Percentiles rank a stretch among this genome's conserved stretches.
These are phyloP conservation scores for Manduca sexta DNA, from an alignment of 1,140 invertebrate genomes.

Conservation along the genomic window DNA sequence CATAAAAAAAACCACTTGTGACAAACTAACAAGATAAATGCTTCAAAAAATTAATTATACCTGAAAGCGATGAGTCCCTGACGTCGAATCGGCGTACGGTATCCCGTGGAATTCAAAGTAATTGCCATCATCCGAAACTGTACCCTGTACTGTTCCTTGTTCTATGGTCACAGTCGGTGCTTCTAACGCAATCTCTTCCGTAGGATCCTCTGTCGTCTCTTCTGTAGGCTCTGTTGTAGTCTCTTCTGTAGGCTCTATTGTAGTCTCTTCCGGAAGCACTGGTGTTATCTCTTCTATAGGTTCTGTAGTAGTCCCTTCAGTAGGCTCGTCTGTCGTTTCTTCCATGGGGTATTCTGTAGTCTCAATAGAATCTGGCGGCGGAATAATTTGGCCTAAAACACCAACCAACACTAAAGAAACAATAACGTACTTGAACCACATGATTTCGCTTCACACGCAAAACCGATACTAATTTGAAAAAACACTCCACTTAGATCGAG, in stretches of 20 bases:
- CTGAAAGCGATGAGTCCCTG: conserved; percentile 51
- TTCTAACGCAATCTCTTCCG: neutral
- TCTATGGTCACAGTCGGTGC: conserved; percentile 29
- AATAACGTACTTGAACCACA: conserved; percentile 19
- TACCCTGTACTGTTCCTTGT: conserved; percentile 46
- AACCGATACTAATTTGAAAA: neutral
- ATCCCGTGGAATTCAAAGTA: conserved; percentile 55
- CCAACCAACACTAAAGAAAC: conserved; percentile 12
- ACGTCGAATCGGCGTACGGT: conserved; percentile 52
- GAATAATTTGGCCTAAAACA: conserved; percentile 17
- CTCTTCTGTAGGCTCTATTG: no score
- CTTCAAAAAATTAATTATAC: conserved; percentile 18
- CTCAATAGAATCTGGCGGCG: neutral
- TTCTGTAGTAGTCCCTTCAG: no score
- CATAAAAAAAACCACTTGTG: no score
- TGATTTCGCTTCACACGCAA: conserved; percentile 9
- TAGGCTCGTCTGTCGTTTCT: neutral
- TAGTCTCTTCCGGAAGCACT: no score
- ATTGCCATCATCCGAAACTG: conserved; percentile 17
- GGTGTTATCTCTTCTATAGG: no score
- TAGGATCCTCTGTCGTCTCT: neutral
- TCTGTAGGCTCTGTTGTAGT: neutral
- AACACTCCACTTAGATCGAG: neutral
- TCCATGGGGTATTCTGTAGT: neutral
- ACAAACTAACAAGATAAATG: no score